These are phyloP conservation scores for Drosophila takahashii DNA, from an alignment of 1,140 invertebrate genomes.

Conservation along the genomic window DNA sequence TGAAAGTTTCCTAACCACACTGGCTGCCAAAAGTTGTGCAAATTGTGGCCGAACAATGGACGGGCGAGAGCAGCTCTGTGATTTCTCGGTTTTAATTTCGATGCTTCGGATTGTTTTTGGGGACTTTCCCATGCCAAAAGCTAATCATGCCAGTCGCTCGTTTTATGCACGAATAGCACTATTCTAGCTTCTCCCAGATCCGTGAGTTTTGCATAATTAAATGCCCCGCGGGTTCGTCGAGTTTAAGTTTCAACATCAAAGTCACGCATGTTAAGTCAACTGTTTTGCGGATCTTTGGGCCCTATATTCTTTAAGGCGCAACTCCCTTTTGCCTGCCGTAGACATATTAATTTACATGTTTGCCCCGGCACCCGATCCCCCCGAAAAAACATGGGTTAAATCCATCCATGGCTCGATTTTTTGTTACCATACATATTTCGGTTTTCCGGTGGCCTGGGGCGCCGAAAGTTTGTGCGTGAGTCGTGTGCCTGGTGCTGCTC, in stretches of 20 bases:
- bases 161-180: constrained; percentile 36
- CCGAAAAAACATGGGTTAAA: not conserved
- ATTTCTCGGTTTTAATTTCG: constrained; percentile 76
- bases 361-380: not conserved
- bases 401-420: constrained; percentile 20
- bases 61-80: constrained; percentile 56
- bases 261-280: constrained; percentile 28
- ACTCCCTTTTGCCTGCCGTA: constrained; percentile 33
- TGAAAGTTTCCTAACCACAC: constrained; percentile 74
- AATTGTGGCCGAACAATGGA: constrained; percentile 75
- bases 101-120: constrained; percentile 54
- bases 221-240: constrained; percentile 8
- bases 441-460: constrained; percentile 35
- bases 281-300: constrained; percentile 3
- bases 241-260: constrained; percentile 45
- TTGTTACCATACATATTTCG: constrained; percentile 36
- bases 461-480: constrained; percentile 54
- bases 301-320: constrained; percentile 26
- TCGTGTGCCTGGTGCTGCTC: constrained; percentile 64
- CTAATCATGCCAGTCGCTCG: constrained; percentile 56
- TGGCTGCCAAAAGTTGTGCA: constrained; percentile 74
- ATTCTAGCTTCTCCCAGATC: not conserved
- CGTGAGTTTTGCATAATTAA: constrained; percentile 56
- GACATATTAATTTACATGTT: constrained; percentile 51
- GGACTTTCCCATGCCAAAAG: not conserved